Evolutionary conservation across 2,797 vertebrate species (phyloP).

Genomic region (Squalus acanthias): DNA sequence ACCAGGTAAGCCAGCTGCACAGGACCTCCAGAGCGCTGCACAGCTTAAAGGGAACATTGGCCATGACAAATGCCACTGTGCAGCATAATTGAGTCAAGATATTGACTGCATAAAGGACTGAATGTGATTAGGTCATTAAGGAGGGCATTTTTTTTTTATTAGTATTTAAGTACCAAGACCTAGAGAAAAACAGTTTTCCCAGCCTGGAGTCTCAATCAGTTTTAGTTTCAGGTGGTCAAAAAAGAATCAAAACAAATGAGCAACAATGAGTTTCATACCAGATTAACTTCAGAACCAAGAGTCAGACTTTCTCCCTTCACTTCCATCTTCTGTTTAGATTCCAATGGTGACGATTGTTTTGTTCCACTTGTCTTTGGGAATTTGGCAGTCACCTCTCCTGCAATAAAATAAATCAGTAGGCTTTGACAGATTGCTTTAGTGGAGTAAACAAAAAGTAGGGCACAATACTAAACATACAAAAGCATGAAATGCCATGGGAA

Average conservation of each 20-base stretch:
- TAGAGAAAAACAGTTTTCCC: neutral
- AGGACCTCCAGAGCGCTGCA: no score
- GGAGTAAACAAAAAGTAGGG: neutral
- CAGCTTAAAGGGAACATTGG: no score
- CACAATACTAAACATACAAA: neutral
- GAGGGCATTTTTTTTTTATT: neutral
- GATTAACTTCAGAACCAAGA: neutral
- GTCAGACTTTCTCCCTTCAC: neutral
- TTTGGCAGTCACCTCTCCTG: neutral
- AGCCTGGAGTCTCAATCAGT: neutral
- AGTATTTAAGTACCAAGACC: neutral
- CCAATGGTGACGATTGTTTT: neutral
- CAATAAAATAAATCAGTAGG: neutral
- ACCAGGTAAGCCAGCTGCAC: no score
- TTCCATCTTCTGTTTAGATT: neutral
- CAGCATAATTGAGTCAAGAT: neutral
- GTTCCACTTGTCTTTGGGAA: neutral
- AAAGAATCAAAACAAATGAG: no score
- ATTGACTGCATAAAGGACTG: neutral
- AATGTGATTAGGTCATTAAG: neutral
- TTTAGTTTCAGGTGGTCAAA: neutral
- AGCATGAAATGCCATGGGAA: neutral
- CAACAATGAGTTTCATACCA: neutral
- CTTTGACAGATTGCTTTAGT: neutral
- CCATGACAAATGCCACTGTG: neutral